Conservation (phyloP, 2,797 vertebrate species). For the Enteromius viviparus region DNA sequence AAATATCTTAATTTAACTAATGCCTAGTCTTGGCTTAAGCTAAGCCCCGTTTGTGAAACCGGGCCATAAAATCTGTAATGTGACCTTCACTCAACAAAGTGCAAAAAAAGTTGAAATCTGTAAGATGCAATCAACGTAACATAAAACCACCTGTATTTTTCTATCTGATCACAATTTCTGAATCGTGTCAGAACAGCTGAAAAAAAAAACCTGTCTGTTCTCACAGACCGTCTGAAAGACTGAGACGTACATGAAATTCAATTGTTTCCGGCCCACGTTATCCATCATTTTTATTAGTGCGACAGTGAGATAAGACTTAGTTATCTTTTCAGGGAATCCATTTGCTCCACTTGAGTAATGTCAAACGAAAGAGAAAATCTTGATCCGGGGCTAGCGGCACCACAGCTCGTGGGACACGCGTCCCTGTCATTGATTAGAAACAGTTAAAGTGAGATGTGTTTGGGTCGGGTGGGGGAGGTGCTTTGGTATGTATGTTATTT, state of each 20-base stretch:
- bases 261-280: conserved; percentile 77
- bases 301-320: conserved; percentile 78
- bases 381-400: conserved; percentile 45
- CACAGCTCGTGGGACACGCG: background rate
- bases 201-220: conserved; percentile 72
- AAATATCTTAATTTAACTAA: too few relatives aligned
- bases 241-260: conserved; percentile 79
- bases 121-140: background rate
- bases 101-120: background rate
- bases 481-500: conserved; percentile 60
- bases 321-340: conserved; percentile 79
- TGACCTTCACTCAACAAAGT: background rate
- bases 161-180: conserved; percentile 54
- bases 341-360: conserved; percentile 73
- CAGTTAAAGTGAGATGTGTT: conserved; percentile 29
- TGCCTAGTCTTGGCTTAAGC: too few relatives aligned
- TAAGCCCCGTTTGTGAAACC: too few relatives aligned
- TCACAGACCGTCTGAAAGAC: conserved; percentile 77
- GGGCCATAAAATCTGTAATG: background rate
- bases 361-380: conserved; percentile 67
- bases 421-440: conserved; percentile 24
- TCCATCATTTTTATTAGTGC: conserved; percentile 85
- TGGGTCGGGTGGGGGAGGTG: background rate
- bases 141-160: background rate
- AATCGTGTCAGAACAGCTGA: conserved; percentile 62